Evolutionary conservation across 2,797 vertebrate genomes (phyloP).

Genomic region (Delichon dasypus): DNA sequence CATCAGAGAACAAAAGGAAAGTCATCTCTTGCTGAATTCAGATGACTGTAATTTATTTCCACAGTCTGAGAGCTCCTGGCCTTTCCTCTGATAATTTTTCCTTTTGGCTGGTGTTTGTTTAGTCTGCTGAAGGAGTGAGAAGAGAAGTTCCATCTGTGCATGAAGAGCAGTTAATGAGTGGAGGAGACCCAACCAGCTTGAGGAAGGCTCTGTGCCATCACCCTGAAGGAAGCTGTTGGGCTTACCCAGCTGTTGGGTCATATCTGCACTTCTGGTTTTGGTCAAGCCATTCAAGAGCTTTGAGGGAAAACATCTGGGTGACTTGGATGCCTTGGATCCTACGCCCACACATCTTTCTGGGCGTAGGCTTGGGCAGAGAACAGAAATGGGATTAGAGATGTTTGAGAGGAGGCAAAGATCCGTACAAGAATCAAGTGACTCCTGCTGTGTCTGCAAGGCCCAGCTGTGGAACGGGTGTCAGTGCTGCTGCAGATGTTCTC

Average conservation of each 20-base stretch:
- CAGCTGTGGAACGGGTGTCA: not conserved
- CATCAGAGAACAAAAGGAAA: not conserved
- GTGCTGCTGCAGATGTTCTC: not conserved
- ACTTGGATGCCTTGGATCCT: not conserved
- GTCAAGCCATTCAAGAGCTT: not conserved
- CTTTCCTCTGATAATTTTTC: not conserved
- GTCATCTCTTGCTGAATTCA: not conserved
- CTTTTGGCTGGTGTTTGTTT: not conserved
- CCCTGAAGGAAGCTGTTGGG: not conserved
- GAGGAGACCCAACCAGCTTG: not conserved
- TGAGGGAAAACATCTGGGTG: not conserved
- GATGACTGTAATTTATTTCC: not conserved
- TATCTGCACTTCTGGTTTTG: not conserved
- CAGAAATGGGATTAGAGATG: not conserved
- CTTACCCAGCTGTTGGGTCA: not conserved
- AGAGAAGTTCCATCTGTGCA: not conserved
- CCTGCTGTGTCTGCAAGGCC: not conserved
- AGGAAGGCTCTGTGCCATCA: not conserved
- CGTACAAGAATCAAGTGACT: not conserved
- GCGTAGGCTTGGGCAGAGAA: not conserved
- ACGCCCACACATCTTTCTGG: fast-evolving
- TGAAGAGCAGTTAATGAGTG: not conserved
- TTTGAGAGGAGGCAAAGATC: not conserved
- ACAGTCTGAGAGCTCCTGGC: not conserved
- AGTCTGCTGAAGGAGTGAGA: constrained; percentile 1